These are phyloP conservation scores for Charina bottae DNA, from an alignment of 2,113 vertebrate genomes.

Conservation along the genomic window DNA sequence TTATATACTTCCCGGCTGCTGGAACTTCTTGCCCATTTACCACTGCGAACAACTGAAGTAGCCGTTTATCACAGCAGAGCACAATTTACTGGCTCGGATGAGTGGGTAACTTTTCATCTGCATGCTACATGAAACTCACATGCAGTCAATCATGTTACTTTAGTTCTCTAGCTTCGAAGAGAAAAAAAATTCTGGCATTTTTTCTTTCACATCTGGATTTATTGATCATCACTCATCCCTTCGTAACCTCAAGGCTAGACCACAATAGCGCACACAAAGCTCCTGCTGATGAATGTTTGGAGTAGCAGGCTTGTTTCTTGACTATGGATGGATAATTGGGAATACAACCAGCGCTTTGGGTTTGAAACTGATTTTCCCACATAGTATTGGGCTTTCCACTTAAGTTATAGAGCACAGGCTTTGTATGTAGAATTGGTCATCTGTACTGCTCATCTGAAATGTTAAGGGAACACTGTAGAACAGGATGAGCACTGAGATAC, in stretches of 20 bases:
- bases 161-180: constrained; percentile 1
- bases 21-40: background rate
- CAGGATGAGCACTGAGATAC: background rate
- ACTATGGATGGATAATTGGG: background rate
- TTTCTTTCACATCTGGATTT: background rate
- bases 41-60: background rate
- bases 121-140: background rate
- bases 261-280: background rate
- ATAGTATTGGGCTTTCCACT: background rate
- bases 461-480: background rate
- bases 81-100: background rate
- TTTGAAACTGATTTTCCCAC: background rate
- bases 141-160: background rate
- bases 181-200: background rate
- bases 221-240: background rate
- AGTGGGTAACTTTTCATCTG: background rate
- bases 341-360: background rate
- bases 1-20: background rate
- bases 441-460: background rate
- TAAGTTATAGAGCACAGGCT: background rate
- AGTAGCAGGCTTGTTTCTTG: background rate
- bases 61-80: constrained; percentile 7
- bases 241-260: background rate
- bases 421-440: background rate
- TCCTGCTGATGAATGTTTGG: background rate